Evolutionary conservation across 2,888 invertebrate species (phyloP), one percentile per base, ranked within the genome.

Genomic region (Phasia obesa): DNA sequence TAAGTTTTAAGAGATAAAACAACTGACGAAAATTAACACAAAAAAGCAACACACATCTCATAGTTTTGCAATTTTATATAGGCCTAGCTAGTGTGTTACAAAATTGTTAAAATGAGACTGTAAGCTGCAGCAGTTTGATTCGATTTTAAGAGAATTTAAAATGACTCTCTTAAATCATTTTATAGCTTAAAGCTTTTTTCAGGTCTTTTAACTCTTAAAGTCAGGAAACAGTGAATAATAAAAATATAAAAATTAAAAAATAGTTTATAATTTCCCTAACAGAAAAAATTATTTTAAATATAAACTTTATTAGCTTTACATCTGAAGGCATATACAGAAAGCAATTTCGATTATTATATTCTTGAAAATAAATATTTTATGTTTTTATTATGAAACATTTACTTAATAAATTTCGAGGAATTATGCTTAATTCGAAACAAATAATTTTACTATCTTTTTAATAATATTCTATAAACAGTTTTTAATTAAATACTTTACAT

Each of bases 1-100:
- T 79, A 67, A 71, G 62, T 83, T 74, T 64, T 67, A 60, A 71
- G 71, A 77, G 81, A 62, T 71, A 27, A 64, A 71, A 38, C 25
- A 71, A 49, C 57, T 44, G 42, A 15, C 25, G 23, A 17, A 65
- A 60, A 51, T 17, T n/a, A n/a, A n/a, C n/a, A 49, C 47, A 49
- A 47, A 44, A 19, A n/a, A 49, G 27, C 13, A 53, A 19, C 11
- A n/a, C n/a, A n/a, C n/a, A n/a, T n/a, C 42, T 27, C 38, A 27
- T 53, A 31, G 13, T 67, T 21, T 25, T 19, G 44, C 7, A 62
- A 5, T 13, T 62, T 31, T 11, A 21, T 19, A 15, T n/a, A 31
- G 13, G 4, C n/a, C 2, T 9, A 13, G n/a, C n/a, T n/a, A n/a
- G n/a, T 25, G 17, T 27, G 17, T 44, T 55, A 51, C 2, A 21